A percentile compares a stretch with the other conserved stretches of the same genome.
Conservation (phyloP, 2,797 vertebrate species). For the Acropternis orthonyx region DNA sequence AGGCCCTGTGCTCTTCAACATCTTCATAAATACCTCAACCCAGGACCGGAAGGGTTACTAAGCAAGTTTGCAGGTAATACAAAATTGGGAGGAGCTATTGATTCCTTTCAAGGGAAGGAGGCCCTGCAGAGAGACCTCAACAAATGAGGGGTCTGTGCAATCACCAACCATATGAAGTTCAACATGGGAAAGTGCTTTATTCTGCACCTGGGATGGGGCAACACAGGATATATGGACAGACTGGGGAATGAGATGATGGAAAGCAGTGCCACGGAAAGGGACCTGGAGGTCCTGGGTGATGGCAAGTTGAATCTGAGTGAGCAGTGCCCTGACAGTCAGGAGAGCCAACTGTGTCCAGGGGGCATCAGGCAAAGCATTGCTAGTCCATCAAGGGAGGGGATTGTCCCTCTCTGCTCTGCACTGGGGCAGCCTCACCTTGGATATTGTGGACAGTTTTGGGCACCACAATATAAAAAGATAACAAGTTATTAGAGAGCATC, state of each 20-base stretch:
- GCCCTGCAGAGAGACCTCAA: background rate
- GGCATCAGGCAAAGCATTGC: background rate
- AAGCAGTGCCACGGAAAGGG: too few species aligned
- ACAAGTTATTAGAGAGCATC: background rate
- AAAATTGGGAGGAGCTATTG: background rate
- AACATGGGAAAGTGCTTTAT: background rate
- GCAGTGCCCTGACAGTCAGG: background rate
- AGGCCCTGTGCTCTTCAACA: background rate
- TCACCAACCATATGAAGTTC: background rate
- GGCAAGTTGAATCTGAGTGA: background rate
- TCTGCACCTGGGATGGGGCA: background rate
- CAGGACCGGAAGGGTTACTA: background rate
- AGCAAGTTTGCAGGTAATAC: background rate
- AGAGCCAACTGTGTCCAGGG: background rate
- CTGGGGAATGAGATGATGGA: background rate
- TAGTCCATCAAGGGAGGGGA: background rate
- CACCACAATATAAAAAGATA: background rate
- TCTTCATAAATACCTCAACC: background rate
- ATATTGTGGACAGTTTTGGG: background rate
- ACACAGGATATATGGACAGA: background rate
- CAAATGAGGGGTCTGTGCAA: background rate
- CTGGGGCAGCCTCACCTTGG: background rate
- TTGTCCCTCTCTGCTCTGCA: background rate
- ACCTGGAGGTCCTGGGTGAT: background rate
- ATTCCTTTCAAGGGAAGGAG: background rate